Evolutionary conservation across 2,113 vertebrate genomes (phyloP).

Genomic region (Trogon melanurus): DNA sequence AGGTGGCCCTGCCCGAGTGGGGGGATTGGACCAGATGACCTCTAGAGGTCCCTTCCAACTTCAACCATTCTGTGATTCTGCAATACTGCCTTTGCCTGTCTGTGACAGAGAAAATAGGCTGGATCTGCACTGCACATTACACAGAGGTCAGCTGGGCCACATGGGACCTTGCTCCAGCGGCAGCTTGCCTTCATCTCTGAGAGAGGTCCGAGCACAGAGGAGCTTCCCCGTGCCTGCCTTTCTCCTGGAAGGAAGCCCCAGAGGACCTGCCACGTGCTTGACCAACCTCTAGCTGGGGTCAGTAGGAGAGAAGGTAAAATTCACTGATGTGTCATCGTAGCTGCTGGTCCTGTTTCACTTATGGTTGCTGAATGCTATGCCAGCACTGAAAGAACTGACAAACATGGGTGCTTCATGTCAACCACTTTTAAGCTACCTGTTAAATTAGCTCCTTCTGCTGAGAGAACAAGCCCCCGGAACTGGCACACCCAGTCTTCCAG

Average conservation of each 20-base stretch:
- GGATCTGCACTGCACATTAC: background rate
- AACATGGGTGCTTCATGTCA: background rate
- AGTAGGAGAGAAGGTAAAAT: background rate
- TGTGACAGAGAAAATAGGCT: background rate
- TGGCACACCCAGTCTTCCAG: background rate
- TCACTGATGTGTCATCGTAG: accelerated
- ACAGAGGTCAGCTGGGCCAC: background rate
- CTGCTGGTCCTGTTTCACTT: background rate
- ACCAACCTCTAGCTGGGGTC: background rate
- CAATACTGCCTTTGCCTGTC: background rate
- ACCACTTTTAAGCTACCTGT: background rate
- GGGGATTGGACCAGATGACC: background rate
- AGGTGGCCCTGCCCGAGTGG: background rate
- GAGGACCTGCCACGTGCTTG: background rate
- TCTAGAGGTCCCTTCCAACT: background rate
- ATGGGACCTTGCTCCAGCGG: background rate
- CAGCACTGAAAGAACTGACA: background rate
- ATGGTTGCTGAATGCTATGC: background rate
- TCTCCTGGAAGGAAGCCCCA: background rate
- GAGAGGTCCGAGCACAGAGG: background rate
- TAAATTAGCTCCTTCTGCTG: background rate
- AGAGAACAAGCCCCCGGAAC: background rate
- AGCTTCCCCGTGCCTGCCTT: background rate
- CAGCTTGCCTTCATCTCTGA: background rate
- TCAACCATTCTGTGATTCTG: background rate